Percentiles rank a stretch among this genome's conserved stretches.
These are phyloP conservation scores for Oncorhynchus kisutch DNA, from an alignment of 2,113 vertebrate genomes.

Conservation along the genomic window DNA sequence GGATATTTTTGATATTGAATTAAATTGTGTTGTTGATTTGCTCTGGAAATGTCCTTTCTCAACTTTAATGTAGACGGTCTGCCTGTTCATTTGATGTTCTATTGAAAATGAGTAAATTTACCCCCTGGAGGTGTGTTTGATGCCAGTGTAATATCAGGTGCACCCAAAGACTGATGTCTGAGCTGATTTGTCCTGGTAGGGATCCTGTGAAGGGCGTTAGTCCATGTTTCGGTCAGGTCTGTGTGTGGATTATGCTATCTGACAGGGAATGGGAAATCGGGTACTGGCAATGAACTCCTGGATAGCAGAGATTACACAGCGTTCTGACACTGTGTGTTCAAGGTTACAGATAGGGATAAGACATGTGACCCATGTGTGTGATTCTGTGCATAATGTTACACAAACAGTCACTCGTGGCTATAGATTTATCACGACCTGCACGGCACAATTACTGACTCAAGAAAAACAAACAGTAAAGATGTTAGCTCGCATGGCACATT, in stretches of 20 bases:
- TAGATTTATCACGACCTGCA: neutral
- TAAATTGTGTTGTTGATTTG: neutral
- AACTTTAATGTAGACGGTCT: too few species aligned
- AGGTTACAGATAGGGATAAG: conserved; percentile 4
- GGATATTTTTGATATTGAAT: neutral
- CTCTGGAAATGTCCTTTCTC: too few species aligned
- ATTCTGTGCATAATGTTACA: conserved; percentile 2
- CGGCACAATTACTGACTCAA: neutral
- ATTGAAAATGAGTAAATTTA: neutral
- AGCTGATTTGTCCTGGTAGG: neutral
- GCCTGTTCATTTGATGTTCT: neutral
- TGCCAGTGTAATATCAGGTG: neutral
- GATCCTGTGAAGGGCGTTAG: neutral
- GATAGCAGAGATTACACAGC: conserved; percentile 3
- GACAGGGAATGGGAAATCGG: neutral
- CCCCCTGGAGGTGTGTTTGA: neutral
- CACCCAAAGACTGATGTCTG: neutral
- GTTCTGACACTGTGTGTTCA: neutral
- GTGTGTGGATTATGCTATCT: neutral
- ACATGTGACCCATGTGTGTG: neutral
- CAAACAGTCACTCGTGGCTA: neutral
- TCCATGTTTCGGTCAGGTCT: neutral
- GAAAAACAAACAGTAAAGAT: neutral
- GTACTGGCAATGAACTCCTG: neutral
- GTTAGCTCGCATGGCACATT: neutral